Evolutionary conservation across 2,888 invertebrate species (phyloP).

Genomic region (Hydriomena furcata): DNA sequence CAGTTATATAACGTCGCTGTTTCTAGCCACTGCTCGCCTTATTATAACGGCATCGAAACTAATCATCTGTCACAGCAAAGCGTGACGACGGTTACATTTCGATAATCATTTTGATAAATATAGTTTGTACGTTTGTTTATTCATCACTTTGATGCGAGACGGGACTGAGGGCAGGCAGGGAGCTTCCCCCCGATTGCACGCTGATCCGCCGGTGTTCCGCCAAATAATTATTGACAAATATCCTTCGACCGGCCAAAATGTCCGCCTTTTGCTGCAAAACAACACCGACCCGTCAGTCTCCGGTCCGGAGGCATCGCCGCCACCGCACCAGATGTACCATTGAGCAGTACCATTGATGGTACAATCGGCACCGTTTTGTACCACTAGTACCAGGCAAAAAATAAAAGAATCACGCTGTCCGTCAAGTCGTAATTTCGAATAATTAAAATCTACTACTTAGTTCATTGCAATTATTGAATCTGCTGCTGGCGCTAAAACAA

Average conservation of each 20-base stretch:
- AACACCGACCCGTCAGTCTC: conserved; percentile 74
- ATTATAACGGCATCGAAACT: background rate
- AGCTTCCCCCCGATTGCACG: conserved; percentile 81
- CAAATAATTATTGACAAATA: conserved; percentile 85
- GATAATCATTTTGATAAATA: conserved; percentile 15
- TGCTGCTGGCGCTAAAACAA: no score
- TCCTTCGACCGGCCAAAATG: conserved; percentile 83
- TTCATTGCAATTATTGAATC: no score
- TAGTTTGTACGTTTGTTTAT: conserved; percentile 49
- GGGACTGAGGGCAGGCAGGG: conserved; percentile 79
- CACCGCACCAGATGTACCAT: no score
- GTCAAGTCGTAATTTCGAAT: no score
- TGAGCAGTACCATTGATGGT: no score
- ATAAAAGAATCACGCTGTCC: no score
- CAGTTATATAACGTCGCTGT: conserved; percentile 27
- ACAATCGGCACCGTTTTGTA: no score
- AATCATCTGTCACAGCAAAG: background rate
- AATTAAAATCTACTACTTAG: no score
- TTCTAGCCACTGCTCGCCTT: conserved; percentile 10
- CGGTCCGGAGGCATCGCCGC: no score
- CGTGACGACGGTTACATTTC: conserved; percentile 5
- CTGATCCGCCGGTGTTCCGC: conserved; percentile 84
- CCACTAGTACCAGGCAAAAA: no score
- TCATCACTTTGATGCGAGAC: conserved; percentile 82
- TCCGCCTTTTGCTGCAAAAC: conserved; percentile 84